Evolutionary conservation across 1,140 invertebrate genomes (phyloP).

Genomic region (Drosophila orosa): DNA sequence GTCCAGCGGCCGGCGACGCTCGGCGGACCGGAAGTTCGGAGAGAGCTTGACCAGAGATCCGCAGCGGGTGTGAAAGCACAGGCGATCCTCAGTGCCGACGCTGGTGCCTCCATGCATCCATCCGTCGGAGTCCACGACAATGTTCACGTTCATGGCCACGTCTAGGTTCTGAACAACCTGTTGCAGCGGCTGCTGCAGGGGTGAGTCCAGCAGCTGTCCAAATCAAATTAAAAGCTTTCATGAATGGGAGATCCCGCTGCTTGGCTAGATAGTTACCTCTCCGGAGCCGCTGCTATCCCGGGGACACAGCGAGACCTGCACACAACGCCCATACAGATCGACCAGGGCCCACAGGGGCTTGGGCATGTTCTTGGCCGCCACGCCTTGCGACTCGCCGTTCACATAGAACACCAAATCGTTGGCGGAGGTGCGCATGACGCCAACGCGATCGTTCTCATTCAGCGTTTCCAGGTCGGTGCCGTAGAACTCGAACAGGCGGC

Average conservation of each 20-base stretch:
- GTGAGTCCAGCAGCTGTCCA: constrained; percentile 54
- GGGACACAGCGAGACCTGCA: constrained; percentile 90
- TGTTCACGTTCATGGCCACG: constrained; percentile 79
- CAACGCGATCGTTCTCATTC: constrained; percentile 93
- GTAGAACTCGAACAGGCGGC: constrained; percentile 92
- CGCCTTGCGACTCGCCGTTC: constrained; percentile 94
- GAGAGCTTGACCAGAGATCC: constrained; percentile 95
- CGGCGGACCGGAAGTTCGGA: constrained; percentile 92
- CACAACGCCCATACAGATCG: constrained; percentile 96
- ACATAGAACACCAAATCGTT: constrained; percentile 95
- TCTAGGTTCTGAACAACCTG: constrained; percentile 82
- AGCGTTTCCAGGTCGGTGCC: constrained; percentile 93
- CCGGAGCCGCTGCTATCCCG: constrained; percentile 47
- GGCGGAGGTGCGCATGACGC: constrained; percentile 92
- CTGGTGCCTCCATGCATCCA: constrained; percentile 32
- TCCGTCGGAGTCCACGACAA: constrained; percentile 59
- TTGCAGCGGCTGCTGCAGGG: constrained; percentile 63
- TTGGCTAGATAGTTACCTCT: constrained; percentile 46
- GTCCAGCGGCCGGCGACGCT: constrained; percentile 93
- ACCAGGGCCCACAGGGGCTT: constrained; percentile 92
- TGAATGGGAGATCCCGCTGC: neutral
- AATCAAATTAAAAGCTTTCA: neutral
- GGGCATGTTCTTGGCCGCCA: constrained; percentile 92
- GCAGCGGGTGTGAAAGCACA: constrained; percentile 94
- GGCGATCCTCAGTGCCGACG: constrained; percentile 85